Evolutionary conservation across 2,113 vertebrate species (phyloP).

Genomic region (Tamias sibiricus): DNA sequence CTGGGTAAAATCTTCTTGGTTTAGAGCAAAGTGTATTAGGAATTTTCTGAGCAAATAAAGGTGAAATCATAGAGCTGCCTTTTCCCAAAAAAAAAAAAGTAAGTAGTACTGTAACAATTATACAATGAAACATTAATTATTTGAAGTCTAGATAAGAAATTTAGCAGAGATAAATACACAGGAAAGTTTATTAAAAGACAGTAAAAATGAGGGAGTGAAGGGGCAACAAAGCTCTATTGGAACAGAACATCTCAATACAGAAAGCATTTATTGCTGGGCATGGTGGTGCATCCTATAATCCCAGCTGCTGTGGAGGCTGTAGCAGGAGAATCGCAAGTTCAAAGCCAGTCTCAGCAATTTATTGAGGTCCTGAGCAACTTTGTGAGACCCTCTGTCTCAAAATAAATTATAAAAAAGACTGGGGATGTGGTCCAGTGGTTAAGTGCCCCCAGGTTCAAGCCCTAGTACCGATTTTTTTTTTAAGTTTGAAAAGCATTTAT

Average conservation of each 20-base stretch:
- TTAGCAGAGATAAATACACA: neutral
- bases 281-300: too few relatives aligned
- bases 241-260: neutral
- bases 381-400: too few relatives aligned
- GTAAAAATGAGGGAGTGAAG: neutral
- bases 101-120: conserved; percentile 1
- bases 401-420: too few relatives aligned
- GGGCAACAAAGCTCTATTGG: neutral
- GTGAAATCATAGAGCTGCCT: neutral
- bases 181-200: neutral
- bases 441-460: too few relatives aligned
- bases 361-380: too few relatives aligned
- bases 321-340: too few relatives aligned
- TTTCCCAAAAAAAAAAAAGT: rapidly evolving
- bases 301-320: too few relatives aligned
- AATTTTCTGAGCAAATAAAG: neutral
- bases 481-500: neutral
- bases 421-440: too few relatives aligned
- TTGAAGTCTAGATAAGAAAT: neutral
- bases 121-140: neutral
- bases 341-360: too few relatives aligned
- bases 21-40: neutral
- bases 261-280: neutral
- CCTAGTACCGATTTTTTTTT: too few relatives aligned
- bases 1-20: neutral